phyloP scores from a whole-genome alignment of 2,797 vertebrate genomes.

The Channa striata region DNA sequence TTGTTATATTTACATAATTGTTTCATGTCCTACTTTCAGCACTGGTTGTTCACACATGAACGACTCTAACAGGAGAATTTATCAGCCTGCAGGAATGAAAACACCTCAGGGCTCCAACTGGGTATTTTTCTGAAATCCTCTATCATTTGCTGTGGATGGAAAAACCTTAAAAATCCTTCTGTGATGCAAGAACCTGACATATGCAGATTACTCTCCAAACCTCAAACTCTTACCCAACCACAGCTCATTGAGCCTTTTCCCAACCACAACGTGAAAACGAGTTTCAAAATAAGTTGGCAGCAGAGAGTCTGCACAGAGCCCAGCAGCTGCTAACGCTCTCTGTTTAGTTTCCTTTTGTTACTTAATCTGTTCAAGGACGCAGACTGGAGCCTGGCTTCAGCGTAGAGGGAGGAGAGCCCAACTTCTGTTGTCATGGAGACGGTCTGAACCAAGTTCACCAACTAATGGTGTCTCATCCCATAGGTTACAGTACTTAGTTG shows the following conservation, averaged over 20 bases:
- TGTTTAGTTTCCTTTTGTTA: background rate
- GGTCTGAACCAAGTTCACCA: too few relatives aligned
- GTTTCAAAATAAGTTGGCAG: conserved; percentile 41
- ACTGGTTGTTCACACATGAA: background rate
- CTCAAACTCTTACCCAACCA: conserved; percentile 28
- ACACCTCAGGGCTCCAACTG: background rate
- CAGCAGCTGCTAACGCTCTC: background rate
- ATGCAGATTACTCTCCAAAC: conserved; percentile 22
- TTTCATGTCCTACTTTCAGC: background rate
- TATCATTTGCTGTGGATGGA: conserved; percentile 19
- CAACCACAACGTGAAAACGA: conserved; percentile 27
- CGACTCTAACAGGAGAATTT: background rate
- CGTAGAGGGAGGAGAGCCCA: background rate
- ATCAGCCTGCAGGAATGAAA: background rate
- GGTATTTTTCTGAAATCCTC: conserved; percentile 13
- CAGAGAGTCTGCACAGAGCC: background rate
- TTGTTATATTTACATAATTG: too few relatives aligned
- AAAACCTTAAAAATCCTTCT: background rate
- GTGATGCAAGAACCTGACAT: conserved; percentile 41
- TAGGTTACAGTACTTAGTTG: too few relatives aligned
- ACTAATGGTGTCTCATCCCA: too few relatives aligned
- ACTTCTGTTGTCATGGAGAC: conserved; percentile 11
- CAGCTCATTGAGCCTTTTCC: background rate
- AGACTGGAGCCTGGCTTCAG: background rate
- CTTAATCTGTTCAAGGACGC: background rate